These are phyloP conservation scores for Alces alces DNA, from an alignment of 2,113 vertebrate species.

Conservation along the genomic window DNA sequence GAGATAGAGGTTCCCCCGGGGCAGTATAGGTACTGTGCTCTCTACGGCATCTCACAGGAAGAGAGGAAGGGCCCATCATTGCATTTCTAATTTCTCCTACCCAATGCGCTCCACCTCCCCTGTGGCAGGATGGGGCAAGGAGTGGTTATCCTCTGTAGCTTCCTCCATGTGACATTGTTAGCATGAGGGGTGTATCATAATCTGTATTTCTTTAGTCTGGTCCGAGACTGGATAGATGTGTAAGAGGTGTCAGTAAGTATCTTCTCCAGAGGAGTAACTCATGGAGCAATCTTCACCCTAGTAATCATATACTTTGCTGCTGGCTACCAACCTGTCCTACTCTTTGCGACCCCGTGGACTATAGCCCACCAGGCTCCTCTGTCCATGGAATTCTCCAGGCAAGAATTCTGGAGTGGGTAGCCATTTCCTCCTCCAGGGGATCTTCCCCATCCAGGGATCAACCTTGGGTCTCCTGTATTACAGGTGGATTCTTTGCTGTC, in stretches of 20 bases:
- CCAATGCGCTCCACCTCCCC: background rate
- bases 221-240: background rate
- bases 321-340: background rate
- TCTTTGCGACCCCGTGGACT: background rate
- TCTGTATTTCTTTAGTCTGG: background rate
- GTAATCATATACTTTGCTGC: background rate
- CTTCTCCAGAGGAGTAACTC: background rate
- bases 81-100: background rate
- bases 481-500: background rate
- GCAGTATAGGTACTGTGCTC: background rate
- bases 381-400: background rate
- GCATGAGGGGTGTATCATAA: background rate
- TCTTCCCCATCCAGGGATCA: background rate
- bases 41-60: background rate
- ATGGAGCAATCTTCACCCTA: background rate
- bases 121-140: background rate
- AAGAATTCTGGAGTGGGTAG: background rate
- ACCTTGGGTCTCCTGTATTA: background rate
- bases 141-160: background rate
- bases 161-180: background rate
- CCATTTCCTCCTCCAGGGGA: background rate
- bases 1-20: background rate
- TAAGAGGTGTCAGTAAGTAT: background rate
- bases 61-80: background rate
- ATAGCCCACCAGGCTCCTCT: background rate